A percentile compares a stretch with the other conserved stretches of the same genome.
Evolutionary conservation across 2,797 vertebrate species (phyloP).

Genomic region (Tragopan temminckii): DNA sequence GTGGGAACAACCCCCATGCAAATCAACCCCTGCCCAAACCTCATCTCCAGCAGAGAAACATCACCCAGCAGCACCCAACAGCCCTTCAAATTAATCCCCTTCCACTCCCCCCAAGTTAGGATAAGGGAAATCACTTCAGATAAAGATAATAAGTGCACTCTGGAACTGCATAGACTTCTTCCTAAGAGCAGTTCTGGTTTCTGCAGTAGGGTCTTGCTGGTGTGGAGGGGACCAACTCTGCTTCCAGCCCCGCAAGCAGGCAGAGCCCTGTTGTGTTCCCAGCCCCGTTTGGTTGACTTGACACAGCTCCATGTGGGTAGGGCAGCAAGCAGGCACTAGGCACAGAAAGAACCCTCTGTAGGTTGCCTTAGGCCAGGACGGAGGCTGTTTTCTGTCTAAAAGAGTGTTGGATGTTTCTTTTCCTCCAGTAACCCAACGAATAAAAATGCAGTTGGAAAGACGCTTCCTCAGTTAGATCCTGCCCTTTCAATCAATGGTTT

Average conservation of each 20-base stretch:
- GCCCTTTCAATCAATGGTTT: neutral
- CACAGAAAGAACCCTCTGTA: neutral
- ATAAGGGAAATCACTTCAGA: neutral
- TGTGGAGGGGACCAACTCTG: fast-evolving
- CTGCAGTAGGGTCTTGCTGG: neutral
- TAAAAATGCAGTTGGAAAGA: neutral
- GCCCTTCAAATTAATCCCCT: neutral
- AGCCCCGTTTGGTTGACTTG: neutral
- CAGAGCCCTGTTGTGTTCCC: fast-evolving
- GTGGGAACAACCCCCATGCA: neutral
- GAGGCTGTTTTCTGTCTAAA: neutral
- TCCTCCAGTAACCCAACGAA: neutral
- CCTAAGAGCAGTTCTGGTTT: neutral
- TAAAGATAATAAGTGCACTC: fast-evolving
- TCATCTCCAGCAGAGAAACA: neutral
- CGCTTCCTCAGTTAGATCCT: neutral
- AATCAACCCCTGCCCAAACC: neutral
- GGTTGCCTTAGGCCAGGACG: neutral
- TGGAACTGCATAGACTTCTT: neutral
- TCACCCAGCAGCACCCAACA: neutral
- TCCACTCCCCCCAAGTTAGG: fast-evolving
- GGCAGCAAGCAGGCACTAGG: neutral
- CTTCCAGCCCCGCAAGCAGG: fast-evolving
- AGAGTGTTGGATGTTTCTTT: neutral
- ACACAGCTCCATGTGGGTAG: neutral